Conservation (phyloP, 1,140 invertebrate species). For the Sitophilus oryzae region DNA sequence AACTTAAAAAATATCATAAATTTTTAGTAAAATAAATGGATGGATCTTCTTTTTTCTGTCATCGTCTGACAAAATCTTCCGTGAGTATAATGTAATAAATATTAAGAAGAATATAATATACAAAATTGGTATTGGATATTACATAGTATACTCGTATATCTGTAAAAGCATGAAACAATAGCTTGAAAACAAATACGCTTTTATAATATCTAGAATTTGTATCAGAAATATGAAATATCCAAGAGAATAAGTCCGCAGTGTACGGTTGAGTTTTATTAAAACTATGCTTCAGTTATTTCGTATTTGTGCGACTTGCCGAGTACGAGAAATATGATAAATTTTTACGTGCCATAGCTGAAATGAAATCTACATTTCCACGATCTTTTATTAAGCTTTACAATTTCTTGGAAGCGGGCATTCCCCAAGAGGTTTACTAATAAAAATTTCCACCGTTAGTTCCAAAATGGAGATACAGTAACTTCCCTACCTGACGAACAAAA, state of each 20-base stretch:
- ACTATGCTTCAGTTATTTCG: constrained; percentile 18
- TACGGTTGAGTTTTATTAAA: constrained; percentile 17
- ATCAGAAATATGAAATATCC: constrained; percentile 11
- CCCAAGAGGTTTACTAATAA: constrained; percentile 9
- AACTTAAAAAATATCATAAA: no score
- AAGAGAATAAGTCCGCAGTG: constrained; percentile 7
- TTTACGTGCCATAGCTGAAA: constrained; percentile 21
- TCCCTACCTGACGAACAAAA: not conserved
- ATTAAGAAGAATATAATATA: no score
- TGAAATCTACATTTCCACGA: constrained; percentile 21
- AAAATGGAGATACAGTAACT: not conserved
- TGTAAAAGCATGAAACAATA: no score
- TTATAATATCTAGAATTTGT: not conserved
- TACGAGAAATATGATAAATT: constrained; percentile 19
- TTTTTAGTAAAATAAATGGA: no score
- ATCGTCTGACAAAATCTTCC: no score
- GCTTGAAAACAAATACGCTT: no score
- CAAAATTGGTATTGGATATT: no score
- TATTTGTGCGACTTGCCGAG: constrained; percentile 13
- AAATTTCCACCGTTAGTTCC: constrained; percentile 5
- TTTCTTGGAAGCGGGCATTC: constrained; percentile 17
- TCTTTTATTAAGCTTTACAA: constrained; percentile 19
- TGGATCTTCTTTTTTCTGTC: no score
- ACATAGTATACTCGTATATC: no score
- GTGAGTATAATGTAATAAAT: no score